A percentile compares a stretch with the other conserved stretches of the same genome.
These are phyloP conservation scores for Toxotes jaculatrix DNA, from an alignment of 2,113 vertebrate genomes.

Conservation along the genomic window DNA sequence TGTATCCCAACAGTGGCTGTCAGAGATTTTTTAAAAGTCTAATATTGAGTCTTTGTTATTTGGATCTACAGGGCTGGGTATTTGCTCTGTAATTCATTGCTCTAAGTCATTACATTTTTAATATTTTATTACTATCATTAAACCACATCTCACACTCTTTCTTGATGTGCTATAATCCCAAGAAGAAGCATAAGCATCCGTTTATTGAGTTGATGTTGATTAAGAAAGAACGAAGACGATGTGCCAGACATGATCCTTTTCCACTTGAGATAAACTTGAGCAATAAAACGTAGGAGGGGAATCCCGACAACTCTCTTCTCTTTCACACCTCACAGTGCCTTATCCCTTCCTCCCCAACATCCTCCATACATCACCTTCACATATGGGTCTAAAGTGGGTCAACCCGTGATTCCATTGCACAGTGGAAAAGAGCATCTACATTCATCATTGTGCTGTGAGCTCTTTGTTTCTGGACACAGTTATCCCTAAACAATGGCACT, in stretches of 20 bases:
- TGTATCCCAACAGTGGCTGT: not conserved
- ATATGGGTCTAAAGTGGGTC: slow-evolving; percentile 80
- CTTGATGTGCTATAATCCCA: slow-evolving; percentile 19
- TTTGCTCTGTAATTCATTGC: slow-evolving; percentile 59
- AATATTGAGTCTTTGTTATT: slow-evolving; percentile 53
- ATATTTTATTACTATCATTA: slow-evolving; percentile 54
- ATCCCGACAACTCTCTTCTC: slow-evolving; percentile 42
- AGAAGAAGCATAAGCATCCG: not conserved
- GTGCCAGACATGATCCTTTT: slow-evolving; percentile 55
- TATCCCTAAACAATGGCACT: slow-evolving; percentile 77
- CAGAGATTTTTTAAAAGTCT: slow-evolving; percentile 5
- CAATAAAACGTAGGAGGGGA: slow-evolving; percentile 46
- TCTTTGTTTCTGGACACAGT: slow-evolving; percentile 75
- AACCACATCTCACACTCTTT: slow-evolving; percentile 16
- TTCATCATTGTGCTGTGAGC: slow-evolving; percentile 78
- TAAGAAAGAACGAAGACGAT: slow-evolving; percentile 35
- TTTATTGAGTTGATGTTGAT: slow-evolving; percentile 42
- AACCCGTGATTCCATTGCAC: slow-evolving; percentile 61
- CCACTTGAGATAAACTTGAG: slow-evolving; percentile 37
- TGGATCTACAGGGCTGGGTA: slow-evolving; percentile 34
- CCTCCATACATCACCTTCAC: slow-evolving; percentile 79
- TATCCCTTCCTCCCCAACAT: slow-evolving; percentile 38
- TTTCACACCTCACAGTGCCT: slow-evolving; percentile 24
- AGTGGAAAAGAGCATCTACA: slow-evolving; percentile 72
- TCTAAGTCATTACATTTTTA: slow-evolving; percentile 51